phyloP scores from a whole-genome alignment of 2,113 vertebrate genomes.

The Malurus cyaneus region DNA sequence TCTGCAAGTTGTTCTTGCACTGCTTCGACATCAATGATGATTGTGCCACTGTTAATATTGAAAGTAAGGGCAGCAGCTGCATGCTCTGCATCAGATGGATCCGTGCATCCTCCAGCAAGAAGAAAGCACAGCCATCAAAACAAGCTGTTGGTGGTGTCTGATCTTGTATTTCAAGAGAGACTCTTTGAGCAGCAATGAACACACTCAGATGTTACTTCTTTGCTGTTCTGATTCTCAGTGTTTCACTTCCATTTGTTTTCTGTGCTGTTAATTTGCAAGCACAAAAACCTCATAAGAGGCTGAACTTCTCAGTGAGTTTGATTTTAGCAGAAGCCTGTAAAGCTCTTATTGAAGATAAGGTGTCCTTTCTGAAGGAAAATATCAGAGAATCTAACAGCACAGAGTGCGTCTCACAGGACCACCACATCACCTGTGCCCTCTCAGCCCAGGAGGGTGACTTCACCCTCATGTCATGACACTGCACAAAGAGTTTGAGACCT shows the following conservation, averaged over 20 bases:
- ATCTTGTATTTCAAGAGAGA: neutral
- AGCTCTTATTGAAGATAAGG: conserved; percentile 20
- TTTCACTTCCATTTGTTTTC: conserved; percentile 36
- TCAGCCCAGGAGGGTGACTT: neutral
- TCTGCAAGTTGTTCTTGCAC: neutral
- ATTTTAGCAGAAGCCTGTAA: conserved; percentile 57
- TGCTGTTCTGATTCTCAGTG: neutral
- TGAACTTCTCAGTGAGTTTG: neutral
- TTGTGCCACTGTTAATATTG: neutral
- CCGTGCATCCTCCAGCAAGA: neutral
- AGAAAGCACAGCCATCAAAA: neutral
- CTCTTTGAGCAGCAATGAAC: neutral
- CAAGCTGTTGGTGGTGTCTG: neutral
- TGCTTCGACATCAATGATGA: neutral
- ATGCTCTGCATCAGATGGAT: neutral
- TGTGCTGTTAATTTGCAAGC: neutral
- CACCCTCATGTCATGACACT: conserved; percentile 25
- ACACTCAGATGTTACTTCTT: conserved; percentile 1
- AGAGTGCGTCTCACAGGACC: neutral
- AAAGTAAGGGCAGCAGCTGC: neutral
- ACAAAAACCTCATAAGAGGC: neutral
- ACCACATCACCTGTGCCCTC: neutral
- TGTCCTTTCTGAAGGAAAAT: conserved; percentile 27
- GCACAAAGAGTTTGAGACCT: conserved; percentile 65
- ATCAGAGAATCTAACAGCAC: neutral